phyloP scores from a whole-genome alignment of 2,797 vertebrate species.

The Adrianichthys oophorus region DNA sequence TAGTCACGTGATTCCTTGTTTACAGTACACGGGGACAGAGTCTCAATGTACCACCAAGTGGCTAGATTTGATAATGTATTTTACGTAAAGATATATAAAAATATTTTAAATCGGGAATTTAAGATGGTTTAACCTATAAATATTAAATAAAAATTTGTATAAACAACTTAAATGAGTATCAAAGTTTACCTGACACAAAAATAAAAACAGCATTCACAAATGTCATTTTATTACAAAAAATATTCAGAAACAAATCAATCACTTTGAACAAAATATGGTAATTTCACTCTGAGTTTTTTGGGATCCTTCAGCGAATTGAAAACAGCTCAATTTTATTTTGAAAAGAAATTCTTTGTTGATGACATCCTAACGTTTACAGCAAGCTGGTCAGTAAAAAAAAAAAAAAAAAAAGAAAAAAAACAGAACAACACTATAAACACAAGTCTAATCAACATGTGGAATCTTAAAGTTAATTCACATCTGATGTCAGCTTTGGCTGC shows the following conservation, averaged over 20 bases:
- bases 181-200: too few species aligned
- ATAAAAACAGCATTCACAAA: constrained; percentile 3
- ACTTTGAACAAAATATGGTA: constrained; percentile 52
- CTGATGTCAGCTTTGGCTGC: too few species aligned
- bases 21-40: constrained; percentile 43
- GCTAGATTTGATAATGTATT: background rate
- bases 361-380: constrained; percentile 23
- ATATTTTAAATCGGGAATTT: too few species aligned
- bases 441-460: too few species aligned
- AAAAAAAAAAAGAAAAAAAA: constrained; percentile 36
- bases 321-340: constrained; percentile 5
- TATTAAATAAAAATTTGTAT: too few species aligned
- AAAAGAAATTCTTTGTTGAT: background rate
- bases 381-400: constrained; percentile 1
- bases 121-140: too few species aligned
- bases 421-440: background rate
- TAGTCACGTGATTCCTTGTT: constrained; percentile 77
- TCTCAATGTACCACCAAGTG: constrained; percentile 11
- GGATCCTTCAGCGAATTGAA: background rate
- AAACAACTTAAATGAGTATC: too few species aligned
- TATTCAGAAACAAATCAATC: constrained; percentile 41
- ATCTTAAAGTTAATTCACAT: too few species aligned
- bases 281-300: background rate
- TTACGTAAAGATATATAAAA: too few species aligned
- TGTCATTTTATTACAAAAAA: constrained; percentile 52